These are phyloP conservation scores for Pluvianellus socialis DNA, from an alignment of 2,113 vertebrate genomes.

Conservation along the genomic window DNA sequence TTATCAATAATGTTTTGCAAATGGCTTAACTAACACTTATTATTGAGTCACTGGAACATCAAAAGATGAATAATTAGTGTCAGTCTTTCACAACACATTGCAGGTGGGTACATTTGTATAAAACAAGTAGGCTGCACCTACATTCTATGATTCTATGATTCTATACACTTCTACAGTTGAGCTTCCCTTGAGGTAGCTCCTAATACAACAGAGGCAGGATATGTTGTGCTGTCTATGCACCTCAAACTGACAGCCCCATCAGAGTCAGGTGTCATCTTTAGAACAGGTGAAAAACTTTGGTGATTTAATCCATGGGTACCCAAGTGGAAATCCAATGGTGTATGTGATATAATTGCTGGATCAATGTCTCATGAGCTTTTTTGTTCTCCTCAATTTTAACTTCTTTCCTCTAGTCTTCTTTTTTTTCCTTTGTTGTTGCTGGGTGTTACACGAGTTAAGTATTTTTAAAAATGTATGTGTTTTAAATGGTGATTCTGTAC, in stretches of 20 bases:
- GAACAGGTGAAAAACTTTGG: background rate
- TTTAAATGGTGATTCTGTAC: too few species aligned
- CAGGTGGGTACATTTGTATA: background rate
- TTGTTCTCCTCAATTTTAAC: too few species aligned
- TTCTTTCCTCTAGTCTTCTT: too few species aligned
- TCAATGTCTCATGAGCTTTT: too few species aligned
- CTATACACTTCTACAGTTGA: background rate
- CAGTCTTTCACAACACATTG: background rate
- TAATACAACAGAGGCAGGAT: background rate
- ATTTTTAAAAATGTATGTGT: too few species aligned
- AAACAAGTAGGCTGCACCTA: background rate
- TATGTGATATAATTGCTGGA: background rate
- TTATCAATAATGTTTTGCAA: background rate
- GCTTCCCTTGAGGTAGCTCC: background rate
- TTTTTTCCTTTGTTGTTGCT: too few species aligned
- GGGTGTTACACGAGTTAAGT: too few species aligned
- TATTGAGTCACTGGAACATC: background rate
- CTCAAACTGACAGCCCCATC: background rate
- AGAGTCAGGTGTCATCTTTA: background rate
- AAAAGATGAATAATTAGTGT: background rate
- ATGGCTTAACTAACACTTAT: background rate
- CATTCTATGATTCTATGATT: too few species aligned
- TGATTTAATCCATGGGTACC: background rate
- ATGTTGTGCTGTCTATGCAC: background rate
- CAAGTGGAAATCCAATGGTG: background rate